A percentile compares a stretch with the other conserved stretches of the same genome.
Conservation (phyloP, 1,140 invertebrate genomes). For the Drosophila novamexicana region DNA sequence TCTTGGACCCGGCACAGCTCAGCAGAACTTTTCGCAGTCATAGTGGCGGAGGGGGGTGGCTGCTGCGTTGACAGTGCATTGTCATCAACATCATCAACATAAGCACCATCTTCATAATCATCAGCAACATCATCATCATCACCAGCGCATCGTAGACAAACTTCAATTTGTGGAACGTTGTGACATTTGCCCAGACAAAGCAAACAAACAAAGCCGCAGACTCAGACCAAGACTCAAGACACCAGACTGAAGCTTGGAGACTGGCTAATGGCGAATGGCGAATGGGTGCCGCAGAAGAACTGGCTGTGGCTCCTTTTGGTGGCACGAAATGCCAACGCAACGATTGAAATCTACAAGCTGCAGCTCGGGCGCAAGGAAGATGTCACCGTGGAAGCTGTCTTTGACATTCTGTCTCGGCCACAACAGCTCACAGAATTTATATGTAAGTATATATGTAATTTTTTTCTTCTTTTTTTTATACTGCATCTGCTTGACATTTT, state of each 20-base stretch:
- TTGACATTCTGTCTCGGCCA: slow-evolving; percentile 20
- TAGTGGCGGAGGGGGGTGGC: background rate
- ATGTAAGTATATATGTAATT: background rate
- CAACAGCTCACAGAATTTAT: background rate
- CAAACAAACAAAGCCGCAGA: slow-evolving; percentile 19
- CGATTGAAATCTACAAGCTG: slow-evolving; percentile 32
- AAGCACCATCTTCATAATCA: background rate
- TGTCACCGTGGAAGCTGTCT: slow-evolving; percentile 17
- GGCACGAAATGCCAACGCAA: slow-evolving; percentile 18
- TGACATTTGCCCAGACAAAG: slow-evolving; percentile 53
- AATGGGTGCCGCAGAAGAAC: background rate
- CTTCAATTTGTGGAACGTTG: slow-evolving; percentile 60
- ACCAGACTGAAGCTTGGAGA: background rate
- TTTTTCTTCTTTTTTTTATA: background rate
- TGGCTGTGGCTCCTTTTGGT: background rate
- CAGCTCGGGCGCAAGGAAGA: slow-evolving; percentile 16
- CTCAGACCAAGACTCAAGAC: background rate
- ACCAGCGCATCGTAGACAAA: slow-evolving; percentile 2
- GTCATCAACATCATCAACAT: background rate
- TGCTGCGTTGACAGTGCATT: slow-evolving; percentile 42
- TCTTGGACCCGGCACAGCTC: slow-evolving; percentile 4
- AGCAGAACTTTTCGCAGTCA: slow-evolving; percentile 20
- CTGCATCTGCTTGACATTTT: slow-evolving; percentile 39
- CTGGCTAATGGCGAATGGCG: too few species aligned
- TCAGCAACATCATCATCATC: background rate